Base-by-base conservation (phyloP, 2,113 vertebrate genomes). In the Pterophyllum scalare region DNA sequence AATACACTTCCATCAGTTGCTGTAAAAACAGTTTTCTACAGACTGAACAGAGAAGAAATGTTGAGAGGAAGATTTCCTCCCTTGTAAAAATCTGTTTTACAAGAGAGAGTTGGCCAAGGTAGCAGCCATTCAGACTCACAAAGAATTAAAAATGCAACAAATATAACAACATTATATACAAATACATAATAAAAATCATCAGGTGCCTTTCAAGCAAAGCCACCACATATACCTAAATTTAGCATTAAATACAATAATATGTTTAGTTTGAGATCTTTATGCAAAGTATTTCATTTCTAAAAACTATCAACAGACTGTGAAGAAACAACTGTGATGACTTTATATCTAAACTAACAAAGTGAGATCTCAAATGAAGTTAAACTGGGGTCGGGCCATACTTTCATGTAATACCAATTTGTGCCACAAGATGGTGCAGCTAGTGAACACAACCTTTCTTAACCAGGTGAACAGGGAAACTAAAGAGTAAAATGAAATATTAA, bases 361-460 rank as follows among this genome's bases (percentile, higher is more conserved):
- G 67, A 72, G 46, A 14, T 54, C n/a, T 3, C 15, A 72, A 33
- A 52, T n/a, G 26, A 54, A 72, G 46, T 33, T 72, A 72, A 72
- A 49, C 17, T 72, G 4, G 13, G 46, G 67, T 20, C 11, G 13
- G 0, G 0, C 46, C 52, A 11, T 54, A 0, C 19, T 0, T 52
- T 54, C 49, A 54, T 33, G 46, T 54, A 72, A 72, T 72, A 33
- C 67, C 6, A n/a, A 0, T 31, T 72, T 72, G 17, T 31, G 31
- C 26, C 67, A 52, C 67, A 54, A 31, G 67, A 54, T 54, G 67
- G 67, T 0, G 11, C 26, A 3, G 17, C 31, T 31, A 3, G 17
- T 72, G 28, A 31, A 52, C 4, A 17, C 26, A 1, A 31, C 49
- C 11, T 31, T 54, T 54, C 46, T 54, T 52, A 10, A 5, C 17